Base-by-base conservation (phyloP, 1,140 invertebrate genomes). In the Caenorhabditis brenneri region DNA sequence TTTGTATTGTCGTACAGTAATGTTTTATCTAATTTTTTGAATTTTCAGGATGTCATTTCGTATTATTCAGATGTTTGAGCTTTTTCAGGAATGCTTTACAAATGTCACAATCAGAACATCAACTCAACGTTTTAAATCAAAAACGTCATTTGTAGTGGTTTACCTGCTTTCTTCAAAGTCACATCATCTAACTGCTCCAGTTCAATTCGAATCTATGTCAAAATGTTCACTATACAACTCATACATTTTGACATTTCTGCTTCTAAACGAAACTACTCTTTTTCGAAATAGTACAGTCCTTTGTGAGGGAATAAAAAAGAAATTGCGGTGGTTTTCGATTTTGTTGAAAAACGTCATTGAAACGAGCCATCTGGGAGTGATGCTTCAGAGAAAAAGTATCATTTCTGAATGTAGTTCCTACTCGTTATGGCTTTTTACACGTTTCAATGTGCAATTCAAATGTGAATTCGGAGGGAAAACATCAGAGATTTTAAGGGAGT, bases 401-500 rank as follows among this genome's bases (percentile, higher is more conserved):
- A 74, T 74, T 74, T 42, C 65, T n/a, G 65, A 74, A 74, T 74
- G 65, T 42, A 74, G 65, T 74, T 74, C 65, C 36, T 31, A 74
- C 36, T 42, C 65, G 65, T 46, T 74, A 74, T 74, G 36, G 36
- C 65, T 74, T 74, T 74, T 74, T 74, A 74, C 65, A 74, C 19
- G 36, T 74, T 42, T 74, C 36, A 16, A 42, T 46, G 65, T 46
- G 36, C 33, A 74, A 74, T 74, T 46, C 36, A 46, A 74, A 74
- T 74, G 65, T 31, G 65, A 31, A 42, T 42, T 74, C 22, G 16
- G 16, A 42, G 24, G 65, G 22, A 74, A 42, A 24, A 42, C 36
- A 74, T 42, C 33, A 74, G 65, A 74, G 36, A 42, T 42, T 74
- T 74, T 74, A 27, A 74, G 36, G n/a, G 33, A 27, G 65, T 74